phyloP scores from a whole-genome alignment of 2,888 invertebrate species.

The Molanna angustata region DNA sequence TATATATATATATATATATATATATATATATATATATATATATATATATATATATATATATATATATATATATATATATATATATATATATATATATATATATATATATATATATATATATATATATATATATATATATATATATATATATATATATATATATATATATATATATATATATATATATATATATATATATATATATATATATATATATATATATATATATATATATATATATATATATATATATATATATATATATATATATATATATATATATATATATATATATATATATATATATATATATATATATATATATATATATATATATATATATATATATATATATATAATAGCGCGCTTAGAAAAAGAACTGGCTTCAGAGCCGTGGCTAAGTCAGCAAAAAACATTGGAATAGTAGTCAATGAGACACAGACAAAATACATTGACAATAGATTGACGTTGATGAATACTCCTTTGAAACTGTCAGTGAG shows the following conservation, averaged over 20 bases:
- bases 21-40: no score
- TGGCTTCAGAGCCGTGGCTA: no score
- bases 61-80: slow-evolving; percentile 7
- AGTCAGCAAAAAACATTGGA: no score
- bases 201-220: slow-evolving; percentile 18
- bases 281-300: slow-evolving; percentile 18
- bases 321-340: slow-evolving; percentile 20
- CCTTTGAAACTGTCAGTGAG: no score
- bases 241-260: slow-evolving; percentile 18
- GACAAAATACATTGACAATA: no score
- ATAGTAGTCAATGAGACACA: no score
- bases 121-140: slow-evolving; percentile 7
- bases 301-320: slow-evolving; percentile 19
- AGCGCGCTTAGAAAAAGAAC: no score
- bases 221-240: slow-evolving; percentile 19
- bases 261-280: slow-evolving; percentile 18
- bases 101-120: slow-evolving; percentile 7
- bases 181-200: slow-evolving; percentile 14
- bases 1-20: no score
- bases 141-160: slow-evolving; percentile 15
- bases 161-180: slow-evolving; percentile 16
- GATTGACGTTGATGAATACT: no score
- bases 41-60: no score
- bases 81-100: slow-evolving; percentile 7
- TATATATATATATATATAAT: slow-evolving; percentile 14